Conservation (phyloP, 2,113 vertebrate genomes). For the Cervus canadensis region DNA sequence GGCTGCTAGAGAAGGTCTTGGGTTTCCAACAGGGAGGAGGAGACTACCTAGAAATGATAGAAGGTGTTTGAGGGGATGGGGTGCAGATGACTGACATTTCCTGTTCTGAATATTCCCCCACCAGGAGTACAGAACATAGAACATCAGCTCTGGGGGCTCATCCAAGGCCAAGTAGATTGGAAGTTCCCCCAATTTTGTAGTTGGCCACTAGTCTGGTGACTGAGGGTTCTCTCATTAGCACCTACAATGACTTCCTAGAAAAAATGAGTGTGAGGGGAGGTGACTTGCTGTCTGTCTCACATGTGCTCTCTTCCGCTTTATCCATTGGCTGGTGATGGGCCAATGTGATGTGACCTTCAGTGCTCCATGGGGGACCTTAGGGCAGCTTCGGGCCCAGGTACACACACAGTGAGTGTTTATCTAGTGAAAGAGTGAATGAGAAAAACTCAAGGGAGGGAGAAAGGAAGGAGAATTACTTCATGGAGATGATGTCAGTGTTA, state of each 20-base stretch:
- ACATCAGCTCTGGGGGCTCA: not conserved
- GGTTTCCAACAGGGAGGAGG: not conserved
- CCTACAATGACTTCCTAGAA: not conserved
- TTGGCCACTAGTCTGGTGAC: not conserved
- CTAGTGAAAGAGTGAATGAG: not conserved
- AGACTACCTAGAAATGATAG: not conserved
- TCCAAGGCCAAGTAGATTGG: not conserved
- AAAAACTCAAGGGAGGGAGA: not conserved
- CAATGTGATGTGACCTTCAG: not conserved
- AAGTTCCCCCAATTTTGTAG: not conserved
- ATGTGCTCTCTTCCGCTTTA: not conserved
- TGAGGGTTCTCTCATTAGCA: not conserved
- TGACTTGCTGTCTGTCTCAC: not conserved
- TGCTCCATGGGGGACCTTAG: not conserved
- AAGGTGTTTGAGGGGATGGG: not conserved
- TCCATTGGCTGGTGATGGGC: not conserved
- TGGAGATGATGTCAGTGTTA: not conserved
- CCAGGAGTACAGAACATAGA: not conserved
- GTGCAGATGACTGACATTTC: not conserved
- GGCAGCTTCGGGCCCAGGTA: not conserved
- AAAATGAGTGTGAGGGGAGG: not conserved
- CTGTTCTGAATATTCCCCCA: not conserved
- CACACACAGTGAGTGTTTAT: not conserved
- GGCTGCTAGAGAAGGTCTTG: not conserved
- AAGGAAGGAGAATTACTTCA: not conserved